phyloP scores from a whole-genome alignment of 2,797 vertebrate genomes.

The Tapirus indicus region DNA sequence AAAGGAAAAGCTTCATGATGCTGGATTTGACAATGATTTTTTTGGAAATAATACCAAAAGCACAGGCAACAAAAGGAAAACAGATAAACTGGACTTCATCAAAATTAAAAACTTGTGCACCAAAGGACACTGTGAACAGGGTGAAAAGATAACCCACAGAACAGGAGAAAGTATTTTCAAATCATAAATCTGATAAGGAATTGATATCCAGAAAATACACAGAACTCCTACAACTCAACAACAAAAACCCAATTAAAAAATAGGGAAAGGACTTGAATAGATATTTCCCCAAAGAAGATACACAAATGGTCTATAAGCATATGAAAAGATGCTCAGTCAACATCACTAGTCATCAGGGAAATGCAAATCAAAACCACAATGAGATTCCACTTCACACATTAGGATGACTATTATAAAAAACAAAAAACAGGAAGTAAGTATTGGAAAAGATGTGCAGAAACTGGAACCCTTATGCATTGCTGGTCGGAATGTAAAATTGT shows the following conservation, averaged over 20 bases:
- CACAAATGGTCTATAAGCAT: neutral
- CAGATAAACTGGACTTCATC: neutral
- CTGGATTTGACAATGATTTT: neutral
- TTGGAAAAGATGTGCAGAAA: neutral
- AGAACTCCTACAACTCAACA: neutral
- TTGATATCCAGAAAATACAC: neutral
- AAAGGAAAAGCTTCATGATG: neutral
- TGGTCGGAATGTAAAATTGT: neutral
- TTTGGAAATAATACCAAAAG: neutral
- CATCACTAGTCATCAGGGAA: neutral
- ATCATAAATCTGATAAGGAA: neutral
- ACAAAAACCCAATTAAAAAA: neutral
- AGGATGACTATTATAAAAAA: neutral
- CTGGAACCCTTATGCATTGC: neutral
- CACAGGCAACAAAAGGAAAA: neutral
- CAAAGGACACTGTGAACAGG: neutral
- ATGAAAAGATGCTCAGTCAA: slow-evolving; percentile 16
- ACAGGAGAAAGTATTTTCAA: neutral
- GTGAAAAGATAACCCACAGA: neutral
- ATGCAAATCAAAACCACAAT: neutral
- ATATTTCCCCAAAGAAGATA: neutral
- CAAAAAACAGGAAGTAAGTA: neutral
- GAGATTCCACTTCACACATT: neutral
- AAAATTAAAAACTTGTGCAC: neutral
- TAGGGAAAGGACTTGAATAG: neutral